Evolutionary conservation across 2,888 invertebrate genomes (phyloP), one percentile per base, ranked within the genome.

Genomic region (Holacanthella duospinosa): DNA sequence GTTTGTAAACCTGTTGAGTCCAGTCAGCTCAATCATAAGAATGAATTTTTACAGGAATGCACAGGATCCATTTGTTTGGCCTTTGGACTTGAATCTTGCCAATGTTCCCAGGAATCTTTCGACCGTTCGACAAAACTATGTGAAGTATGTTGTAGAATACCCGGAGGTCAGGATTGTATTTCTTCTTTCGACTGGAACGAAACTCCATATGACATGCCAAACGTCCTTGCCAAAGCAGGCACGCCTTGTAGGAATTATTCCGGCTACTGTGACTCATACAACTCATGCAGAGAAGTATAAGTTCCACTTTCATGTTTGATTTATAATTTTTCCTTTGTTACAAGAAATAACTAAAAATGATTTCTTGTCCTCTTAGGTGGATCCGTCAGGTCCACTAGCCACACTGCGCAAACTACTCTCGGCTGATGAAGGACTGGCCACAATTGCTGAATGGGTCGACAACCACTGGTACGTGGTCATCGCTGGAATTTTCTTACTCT

Each of bases 31-130:
- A 58, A 9, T 43, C 19, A 16, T n/a, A n/a, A n/a, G n/a, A n/a
- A n/a, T n/a, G n/a, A n/a, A n/a, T 55, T 55, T 27, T 21, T 29
- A 28, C 75, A 89, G 89, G 90, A 94, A 78, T 97, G 97, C 76
- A 93, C 93, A 0, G 95, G 94, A 1, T 95, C 95, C n/a, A 94
- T 99, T 76, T 99, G 97, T 80, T 82, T 94, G 73, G 92, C 92
- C 2, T 95, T 95, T 77, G 93, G 93, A 16, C 82, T 97, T 78
- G 92, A 94, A 79, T 95, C 95, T 43, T 97, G 97, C 76, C 93
- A 93, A 77, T 93, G 93, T 77, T 85, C 86, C 71, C 85, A 90
- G 4, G 86, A 86, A 43, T 84, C 85, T 58, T 85, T 83, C 73
- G 92, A 93, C 76, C 83, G 85, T 74, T 84, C 87, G 68, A 89